Percentiles rank a stretch among this genome's conserved stretches.
These are phyloP conservation scores for Arge pagana DNA, from an alignment of 2,888 invertebrate genomes.

Conservation along the genomic window DNA sequence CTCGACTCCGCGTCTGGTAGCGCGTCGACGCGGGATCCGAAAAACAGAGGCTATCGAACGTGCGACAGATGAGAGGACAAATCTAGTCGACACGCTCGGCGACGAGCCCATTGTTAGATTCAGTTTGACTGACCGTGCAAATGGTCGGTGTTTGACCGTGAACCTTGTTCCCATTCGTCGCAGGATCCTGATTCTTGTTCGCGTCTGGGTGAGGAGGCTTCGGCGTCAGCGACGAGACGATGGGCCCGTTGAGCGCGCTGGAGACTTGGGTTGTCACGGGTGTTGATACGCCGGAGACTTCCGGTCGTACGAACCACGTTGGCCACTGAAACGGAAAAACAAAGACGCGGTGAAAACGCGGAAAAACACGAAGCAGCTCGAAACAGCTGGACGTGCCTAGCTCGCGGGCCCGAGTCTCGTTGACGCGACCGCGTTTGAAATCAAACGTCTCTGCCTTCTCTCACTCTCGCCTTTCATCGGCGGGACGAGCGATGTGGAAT, in stretches of 20 bases:
- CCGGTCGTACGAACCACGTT: slow-evolving; percentile 50
- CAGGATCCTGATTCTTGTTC: slow-evolving; percentile 36
- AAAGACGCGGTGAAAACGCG: neutral
- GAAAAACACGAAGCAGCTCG: neutral
- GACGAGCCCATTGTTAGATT: too few relatives aligned
- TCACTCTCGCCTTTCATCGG: too few relatives aligned
- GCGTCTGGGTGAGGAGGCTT: slow-evolving; percentile 38
- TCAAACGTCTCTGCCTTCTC: too few relatives aligned
- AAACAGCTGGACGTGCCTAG: neutral
- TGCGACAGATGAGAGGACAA: too few relatives aligned
- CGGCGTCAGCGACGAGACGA: slow-evolving; percentile 27
- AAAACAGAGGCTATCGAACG: too few relatives aligned
- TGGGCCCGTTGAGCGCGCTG: slow-evolving; percentile 26
- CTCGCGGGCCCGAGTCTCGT: neutral
- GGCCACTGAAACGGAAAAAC: slow-evolving; percentile 44
- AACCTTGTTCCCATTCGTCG: slow-evolving; percentile 42
- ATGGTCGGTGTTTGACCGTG: slow-evolving; percentile 54
- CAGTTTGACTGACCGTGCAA: slow-evolving; percentile 47
- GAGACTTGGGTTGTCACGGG: slow-evolving; percentile 35
- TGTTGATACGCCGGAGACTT: slow-evolving; percentile 40
- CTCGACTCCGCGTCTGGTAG: too few relatives aligned
- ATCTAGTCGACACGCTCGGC: too few relatives aligned
- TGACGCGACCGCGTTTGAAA: neutral
- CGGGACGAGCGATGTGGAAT: too few relatives aligned
- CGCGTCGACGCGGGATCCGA: too few relatives aligned